phyloP scores from a whole-genome alignment of 2,888 invertebrate species.

The Anoplius nigerrimus region DNA sequence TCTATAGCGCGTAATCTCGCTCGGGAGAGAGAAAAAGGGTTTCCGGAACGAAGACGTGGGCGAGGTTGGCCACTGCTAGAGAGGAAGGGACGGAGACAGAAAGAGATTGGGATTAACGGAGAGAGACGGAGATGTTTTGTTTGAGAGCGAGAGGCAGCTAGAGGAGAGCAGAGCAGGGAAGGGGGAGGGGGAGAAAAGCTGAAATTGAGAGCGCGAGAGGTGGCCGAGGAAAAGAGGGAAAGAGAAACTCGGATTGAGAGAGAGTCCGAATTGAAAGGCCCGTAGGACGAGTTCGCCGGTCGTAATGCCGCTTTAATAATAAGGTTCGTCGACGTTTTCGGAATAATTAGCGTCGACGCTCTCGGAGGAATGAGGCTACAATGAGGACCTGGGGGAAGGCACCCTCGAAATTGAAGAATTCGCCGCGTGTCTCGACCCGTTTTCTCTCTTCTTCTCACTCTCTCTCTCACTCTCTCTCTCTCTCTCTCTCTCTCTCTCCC shows the following conservation, averaged over 20 bases:
- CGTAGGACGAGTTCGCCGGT: neutral
- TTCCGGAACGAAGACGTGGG: conserved; percentile 5
- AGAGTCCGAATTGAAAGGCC: too few relatives aligned
- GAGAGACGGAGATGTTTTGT: too few relatives aligned
- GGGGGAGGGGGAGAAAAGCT: too few relatives aligned
- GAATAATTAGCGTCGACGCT: conserved; percentile 47
- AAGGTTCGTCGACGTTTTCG: conserved; percentile 32
- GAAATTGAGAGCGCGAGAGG: too few relatives aligned
- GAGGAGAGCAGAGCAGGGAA: too few relatives aligned
- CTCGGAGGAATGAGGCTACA: conserved; percentile 36
- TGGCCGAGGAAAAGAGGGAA: too few relatives aligned
- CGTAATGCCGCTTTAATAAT: conserved; percentile 37
- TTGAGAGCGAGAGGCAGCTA: too few relatives aligned
- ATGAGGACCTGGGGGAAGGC: conserved; percentile 23
- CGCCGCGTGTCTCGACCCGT: neutral
- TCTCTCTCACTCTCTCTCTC: neutral
- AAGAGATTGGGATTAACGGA: neutral
- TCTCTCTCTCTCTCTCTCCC: neutral
- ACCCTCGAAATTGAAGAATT: neutral
- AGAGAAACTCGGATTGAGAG: too few relatives aligned
- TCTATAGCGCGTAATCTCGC: neutral
- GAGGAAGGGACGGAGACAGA: neutral
- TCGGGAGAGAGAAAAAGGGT: neutral
- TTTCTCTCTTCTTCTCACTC: neutral
- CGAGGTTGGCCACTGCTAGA: neutral